phyloP scores from a whole-genome alignment of 1,140 invertebrate species.

The Hycleus phaleratus region DNA sequence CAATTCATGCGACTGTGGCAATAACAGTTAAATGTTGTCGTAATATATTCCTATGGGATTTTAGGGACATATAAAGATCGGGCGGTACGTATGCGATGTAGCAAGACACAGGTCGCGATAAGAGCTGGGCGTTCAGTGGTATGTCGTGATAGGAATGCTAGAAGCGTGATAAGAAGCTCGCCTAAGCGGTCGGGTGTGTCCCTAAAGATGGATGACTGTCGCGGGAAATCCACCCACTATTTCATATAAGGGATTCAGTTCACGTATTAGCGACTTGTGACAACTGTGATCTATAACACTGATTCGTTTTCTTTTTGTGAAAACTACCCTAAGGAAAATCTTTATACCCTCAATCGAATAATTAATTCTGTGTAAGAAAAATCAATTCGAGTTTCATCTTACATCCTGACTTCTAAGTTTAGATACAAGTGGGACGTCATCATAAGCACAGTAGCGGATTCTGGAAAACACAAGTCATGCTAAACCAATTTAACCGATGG shows the following conservation, averaged over 20 bases:
- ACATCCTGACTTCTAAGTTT: too few relatives aligned
- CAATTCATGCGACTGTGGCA: constrained; percentile 9
- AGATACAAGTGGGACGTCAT: constrained; percentile 37
- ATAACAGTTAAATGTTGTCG: constrained; percentile 25
- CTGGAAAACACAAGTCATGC: constrained; percentile 39
- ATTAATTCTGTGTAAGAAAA: constrained; percentile 6
- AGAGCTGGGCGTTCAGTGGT: constrained; percentile 29
- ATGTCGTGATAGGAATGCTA: constrained; percentile 40
- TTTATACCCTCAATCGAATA: constrained; percentile 1
- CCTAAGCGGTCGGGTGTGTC: constrained; percentile 39
- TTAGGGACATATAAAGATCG: constrained; percentile 27
- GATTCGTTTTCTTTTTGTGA: constrained; percentile 22
- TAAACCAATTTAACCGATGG: constrained; percentile 38
- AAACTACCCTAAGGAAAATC: background rate
- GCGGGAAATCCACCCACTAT: constrained; percentile 39
- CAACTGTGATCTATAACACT: constrained; percentile 42
- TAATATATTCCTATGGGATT: constrained; percentile 29
- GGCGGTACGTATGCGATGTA: constrained; percentile 20
- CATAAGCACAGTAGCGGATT: constrained; percentile 38
- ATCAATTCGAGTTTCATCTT: constrained; percentile 3
- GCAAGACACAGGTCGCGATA: constrained; percentile 36
- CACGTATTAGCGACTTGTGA: constrained; percentile 41
- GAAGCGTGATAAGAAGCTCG: constrained; percentile 34
- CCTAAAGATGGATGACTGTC: constrained; percentile 41
- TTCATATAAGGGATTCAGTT: constrained; percentile 29